Evolutionary conservation across 2,113 vertebrate species (phyloP).

Genomic region (Pycnonotus jocosus): DNA sequence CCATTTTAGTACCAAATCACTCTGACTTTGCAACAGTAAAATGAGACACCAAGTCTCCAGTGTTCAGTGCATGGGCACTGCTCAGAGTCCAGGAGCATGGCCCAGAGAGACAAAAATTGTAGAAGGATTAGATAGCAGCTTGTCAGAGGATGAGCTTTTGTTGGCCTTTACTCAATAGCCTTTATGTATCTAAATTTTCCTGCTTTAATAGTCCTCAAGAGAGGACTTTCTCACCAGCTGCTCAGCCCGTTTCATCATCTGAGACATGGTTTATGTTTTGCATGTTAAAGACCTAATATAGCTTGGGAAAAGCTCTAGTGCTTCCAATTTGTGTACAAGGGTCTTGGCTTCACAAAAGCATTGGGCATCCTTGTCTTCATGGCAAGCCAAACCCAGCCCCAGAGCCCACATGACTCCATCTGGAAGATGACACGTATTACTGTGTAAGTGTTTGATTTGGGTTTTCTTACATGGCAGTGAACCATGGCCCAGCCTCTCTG

Average conservation of each 20-base stretch:
- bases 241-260: not conserved
- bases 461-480: not conserved
- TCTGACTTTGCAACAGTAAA: not conserved
- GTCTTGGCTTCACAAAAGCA: not conserved
- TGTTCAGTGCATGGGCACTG: not conserved
- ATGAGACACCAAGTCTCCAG: not conserved
- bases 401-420: not conserved
- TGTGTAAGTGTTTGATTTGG: not conserved
- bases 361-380: not conserved
- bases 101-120: not conserved
- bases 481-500: rapidly evolving
- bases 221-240: not conserved
- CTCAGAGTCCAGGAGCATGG: rapidly evolving
- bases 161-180: not conserved
- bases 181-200: not conserved
- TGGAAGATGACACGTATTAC: not conserved
- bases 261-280: not conserved
- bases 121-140: not conserved
- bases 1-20: not conserved
- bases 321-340: not conserved
- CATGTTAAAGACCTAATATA: not conserved
- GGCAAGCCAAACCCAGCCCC: not conserved
- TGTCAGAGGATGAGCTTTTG: not conserved
- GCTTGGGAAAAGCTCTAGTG: not conserved
- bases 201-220: not conserved